Evolutionary conservation across 2,888 invertebrate species (phyloP), one percentile per base, ranked within the genome.

Genomic region (Hipparchia sbordonii): DNA sequence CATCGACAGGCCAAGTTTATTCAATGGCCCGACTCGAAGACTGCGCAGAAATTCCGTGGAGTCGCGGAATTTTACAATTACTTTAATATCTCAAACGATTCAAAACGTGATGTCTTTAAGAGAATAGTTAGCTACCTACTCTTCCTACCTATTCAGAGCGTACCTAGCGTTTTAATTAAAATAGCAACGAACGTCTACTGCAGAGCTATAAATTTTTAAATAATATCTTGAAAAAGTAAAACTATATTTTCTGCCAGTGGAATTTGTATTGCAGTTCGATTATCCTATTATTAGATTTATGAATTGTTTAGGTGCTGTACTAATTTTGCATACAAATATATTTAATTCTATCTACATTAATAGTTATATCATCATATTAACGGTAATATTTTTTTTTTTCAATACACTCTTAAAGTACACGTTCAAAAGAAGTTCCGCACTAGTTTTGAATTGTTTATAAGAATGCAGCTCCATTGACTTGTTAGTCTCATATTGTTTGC

Each of bases 1-100:
- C 92, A 93, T 93, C 89, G 93, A 93, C 91, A 90, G 87, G 87
- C 85, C 87, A 90, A 92, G 92, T 93, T 92, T 93, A 92, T 91
- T 91, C 86, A 92, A 85, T 88, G 86, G 85, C 83, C 86, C 87
- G 85, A 82, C 84, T 82, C 84, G 79, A 85, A 88, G 87, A 87
- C 82, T 82, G 85, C 81, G 77, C 81, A 84, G 52, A 72, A 81
- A 84, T 81, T 74, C 75, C 69, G 63, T 85, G 75, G 91, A 92
- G 90, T 82, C 73, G 84, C 56, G 52, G 23, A 65, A 71, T 72
- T 56, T 72, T 23, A 74, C 70, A 72, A 71, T 68, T 65, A 72
- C 72, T 68, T 74, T 51, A 48, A 72, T 61, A 70, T 70, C 56
- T 70, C 70, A 63, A 70, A 70, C 45, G 63, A 70, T 63, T 63